Conservation (phyloP, 2,113 vertebrate species). For the Mus spicilegus region DNA sequence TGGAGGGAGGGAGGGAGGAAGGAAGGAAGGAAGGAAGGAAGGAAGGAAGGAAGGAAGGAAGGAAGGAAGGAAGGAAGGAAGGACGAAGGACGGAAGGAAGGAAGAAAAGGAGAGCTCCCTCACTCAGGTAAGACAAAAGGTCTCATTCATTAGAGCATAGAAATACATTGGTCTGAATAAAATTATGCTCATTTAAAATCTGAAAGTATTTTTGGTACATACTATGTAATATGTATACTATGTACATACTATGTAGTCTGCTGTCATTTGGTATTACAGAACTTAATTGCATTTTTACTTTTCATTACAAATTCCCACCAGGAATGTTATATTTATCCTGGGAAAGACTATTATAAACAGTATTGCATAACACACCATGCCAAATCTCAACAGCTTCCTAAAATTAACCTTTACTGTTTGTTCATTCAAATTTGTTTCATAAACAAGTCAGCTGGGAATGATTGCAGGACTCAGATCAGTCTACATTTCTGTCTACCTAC, state of each 20-base stretch:
- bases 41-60: neutral
- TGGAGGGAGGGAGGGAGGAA: accelerated
- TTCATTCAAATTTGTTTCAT: neutral
- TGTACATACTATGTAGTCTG: neutral
- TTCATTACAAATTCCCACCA: neutral
- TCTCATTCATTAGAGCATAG: neutral
- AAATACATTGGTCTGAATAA: neutral
- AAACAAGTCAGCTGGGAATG: neutral
- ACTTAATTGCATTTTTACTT: neutral
- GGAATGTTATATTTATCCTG: neutral
- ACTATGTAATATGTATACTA: neutral
- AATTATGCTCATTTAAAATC: neutral
- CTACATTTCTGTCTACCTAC: neutral
- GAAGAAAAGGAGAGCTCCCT: neutral
- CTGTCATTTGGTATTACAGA: neutral
- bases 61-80: neutral
- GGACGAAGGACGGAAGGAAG: too few species aligned
- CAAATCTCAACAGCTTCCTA: neutral
- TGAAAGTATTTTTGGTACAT: neutral
- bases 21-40: accelerated
- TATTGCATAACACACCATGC: neutral
- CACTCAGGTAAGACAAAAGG: neutral
- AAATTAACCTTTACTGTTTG: neutral
- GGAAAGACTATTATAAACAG: neutral
- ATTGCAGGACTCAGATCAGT: neutral